These are phyloP conservation scores for Trichonephila clavata DNA, from an alignment of 1,140 invertebrate species.

Conservation along the genomic window DNA sequence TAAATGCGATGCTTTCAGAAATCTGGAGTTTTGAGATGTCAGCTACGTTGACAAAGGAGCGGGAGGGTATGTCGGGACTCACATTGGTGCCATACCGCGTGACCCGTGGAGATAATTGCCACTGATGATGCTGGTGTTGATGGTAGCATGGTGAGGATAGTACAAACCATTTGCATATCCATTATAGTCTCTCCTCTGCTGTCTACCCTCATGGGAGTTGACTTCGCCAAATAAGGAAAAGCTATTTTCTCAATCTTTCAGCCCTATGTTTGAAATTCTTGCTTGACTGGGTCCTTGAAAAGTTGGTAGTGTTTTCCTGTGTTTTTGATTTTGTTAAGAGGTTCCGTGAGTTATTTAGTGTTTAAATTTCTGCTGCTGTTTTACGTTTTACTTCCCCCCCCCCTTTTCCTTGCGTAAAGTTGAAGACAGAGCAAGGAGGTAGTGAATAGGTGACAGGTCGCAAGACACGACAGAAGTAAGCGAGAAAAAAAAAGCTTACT, in stretches of 20 bases:
- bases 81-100: background rate
- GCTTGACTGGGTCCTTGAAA: slow-evolving; percentile 8
- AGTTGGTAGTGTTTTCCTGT: slow-evolving; percentile 38
- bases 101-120: slow-evolving; percentile 25
- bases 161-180: slow-evolving; percentile 38
- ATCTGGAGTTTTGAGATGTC: slow-evolving; percentile 11
- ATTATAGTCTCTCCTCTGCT: background rate
- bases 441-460: background rate
- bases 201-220: background rate
- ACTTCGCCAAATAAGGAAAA: background rate
- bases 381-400: background rate
- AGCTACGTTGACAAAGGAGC: slow-evolving; percentile 27
- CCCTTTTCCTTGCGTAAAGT: background rate
- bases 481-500: background rate
- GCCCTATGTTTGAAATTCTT: slow-evolving; percentile 25
- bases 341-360: background rate
- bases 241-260: slow-evolving; percentile 42
- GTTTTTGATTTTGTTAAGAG: slow-evolving; percentile 54
- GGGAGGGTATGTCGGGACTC: background rate
- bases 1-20: background rate
- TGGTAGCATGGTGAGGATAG: background rate
- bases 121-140: slow-evolving; percentile 10
- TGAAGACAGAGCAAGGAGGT: background rate
- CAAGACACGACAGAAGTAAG: background rate
- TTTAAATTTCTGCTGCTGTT: background rate